Conservation (phyloP, 2,888 invertebrate species). For the Quadriops clusia region DNA sequence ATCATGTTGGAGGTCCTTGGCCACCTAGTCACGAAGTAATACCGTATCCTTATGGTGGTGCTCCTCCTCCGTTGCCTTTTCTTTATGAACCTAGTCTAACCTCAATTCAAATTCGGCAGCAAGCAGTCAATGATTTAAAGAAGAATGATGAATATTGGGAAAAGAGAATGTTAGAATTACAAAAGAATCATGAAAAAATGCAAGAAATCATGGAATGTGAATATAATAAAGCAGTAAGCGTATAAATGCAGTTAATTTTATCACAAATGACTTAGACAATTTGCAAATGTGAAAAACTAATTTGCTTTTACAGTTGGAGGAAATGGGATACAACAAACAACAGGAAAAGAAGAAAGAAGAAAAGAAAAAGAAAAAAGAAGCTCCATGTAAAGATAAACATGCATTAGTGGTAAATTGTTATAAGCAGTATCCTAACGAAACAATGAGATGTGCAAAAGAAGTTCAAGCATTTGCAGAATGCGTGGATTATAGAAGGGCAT, state of each 20-base stretch:
- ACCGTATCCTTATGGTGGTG: slow-evolving; percentile 6
- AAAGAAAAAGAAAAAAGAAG: slow-evolving; percentile 18
- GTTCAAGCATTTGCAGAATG: slow-evolving; percentile 50
- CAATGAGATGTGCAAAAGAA: slow-evolving; percentile 46
- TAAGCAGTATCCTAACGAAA: slow-evolving; percentile 44
- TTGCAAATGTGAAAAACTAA: slow-evolving; percentile 3
- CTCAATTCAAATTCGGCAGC: slow-evolving; percentile 38
- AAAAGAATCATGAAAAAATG: slow-evolving; percentile 44
- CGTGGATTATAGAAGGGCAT: slow-evolving; percentile 45
- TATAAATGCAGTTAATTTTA: slow-evolving; percentile 2
- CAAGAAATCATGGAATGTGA: slow-evolving; percentile 45
- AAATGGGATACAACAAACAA: too few relatives aligned
- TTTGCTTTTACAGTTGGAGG: slow-evolving; percentile 21
- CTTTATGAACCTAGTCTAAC: slow-evolving; percentile 33
- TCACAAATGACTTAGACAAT: not conserved
- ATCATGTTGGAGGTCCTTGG: slow-evolving; percentile 6
- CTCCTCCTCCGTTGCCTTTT: slow-evolving; percentile 18
- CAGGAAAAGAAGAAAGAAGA: too few relatives aligned
- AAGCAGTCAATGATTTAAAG: slow-evolving; percentile 44
- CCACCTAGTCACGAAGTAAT: slow-evolving; percentile 7
- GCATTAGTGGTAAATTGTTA: slow-evolving; percentile 48
- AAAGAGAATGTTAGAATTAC: slow-evolving; percentile 41
- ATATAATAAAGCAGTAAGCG: slow-evolving; percentile 42
- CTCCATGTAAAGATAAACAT: slow-evolving; percentile 45
- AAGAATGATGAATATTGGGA: slow-evolving; percentile 51